These are phyloP conservation scores for Grammomys dolichurus DNA, from an alignment of 2,113 vertebrate species.

Conservation along the genomic window DNA sequence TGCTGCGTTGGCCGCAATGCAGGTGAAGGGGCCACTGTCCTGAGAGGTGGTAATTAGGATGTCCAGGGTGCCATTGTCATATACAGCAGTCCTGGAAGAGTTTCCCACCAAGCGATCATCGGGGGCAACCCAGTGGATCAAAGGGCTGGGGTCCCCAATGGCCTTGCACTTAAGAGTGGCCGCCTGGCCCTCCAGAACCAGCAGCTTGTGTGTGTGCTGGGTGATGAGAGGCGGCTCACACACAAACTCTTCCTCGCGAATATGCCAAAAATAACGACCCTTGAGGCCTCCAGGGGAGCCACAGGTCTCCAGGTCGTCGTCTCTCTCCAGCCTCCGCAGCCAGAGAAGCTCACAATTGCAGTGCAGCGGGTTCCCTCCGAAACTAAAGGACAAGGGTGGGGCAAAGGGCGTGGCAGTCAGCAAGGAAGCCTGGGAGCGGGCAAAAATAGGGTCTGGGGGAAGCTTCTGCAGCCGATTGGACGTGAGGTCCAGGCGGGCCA, in stretches of 20 bases:
- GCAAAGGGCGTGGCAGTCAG: constrained; percentile 91
- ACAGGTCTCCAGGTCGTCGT: constrained; percentile 98
- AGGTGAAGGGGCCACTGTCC: constrained; percentile 97
- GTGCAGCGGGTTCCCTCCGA: constrained; percentile 97
- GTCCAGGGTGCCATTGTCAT: constrained; percentile 97
- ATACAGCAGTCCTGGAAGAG: constrained; percentile 93
- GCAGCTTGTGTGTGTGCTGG: constrained; percentile 96
- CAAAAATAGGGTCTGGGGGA: constrained; percentile 96
- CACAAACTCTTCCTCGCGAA: constrained; percentile 96
- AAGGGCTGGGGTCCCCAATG: constrained; percentile 95
- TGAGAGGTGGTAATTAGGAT: constrained; percentile 96
- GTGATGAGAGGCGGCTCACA: constrained; percentile 98
- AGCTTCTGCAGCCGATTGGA: constrained; percentile 98
- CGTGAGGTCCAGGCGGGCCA: constrained; percentile 97
- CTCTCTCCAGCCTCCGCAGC: constrained; percentile 94
- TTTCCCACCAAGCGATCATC: constrained; percentile 96
- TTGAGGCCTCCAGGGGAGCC: constrained; percentile 95
- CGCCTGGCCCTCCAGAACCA: constrained; percentile 97
- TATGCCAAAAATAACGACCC: constrained; percentile 97
- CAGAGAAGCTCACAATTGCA: constrained; percentile 98
- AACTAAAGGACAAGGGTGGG: constrained; percentile 93
- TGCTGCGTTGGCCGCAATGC: constrained; percentile 97
- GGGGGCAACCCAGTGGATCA: constrained; percentile 97
- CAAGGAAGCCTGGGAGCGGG: constrained; percentile 92
- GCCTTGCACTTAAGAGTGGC: constrained; percentile 97